Base-by-base conservation (phyloP, 2,113 vertebrate species). In the Pipa parva region DNA sequence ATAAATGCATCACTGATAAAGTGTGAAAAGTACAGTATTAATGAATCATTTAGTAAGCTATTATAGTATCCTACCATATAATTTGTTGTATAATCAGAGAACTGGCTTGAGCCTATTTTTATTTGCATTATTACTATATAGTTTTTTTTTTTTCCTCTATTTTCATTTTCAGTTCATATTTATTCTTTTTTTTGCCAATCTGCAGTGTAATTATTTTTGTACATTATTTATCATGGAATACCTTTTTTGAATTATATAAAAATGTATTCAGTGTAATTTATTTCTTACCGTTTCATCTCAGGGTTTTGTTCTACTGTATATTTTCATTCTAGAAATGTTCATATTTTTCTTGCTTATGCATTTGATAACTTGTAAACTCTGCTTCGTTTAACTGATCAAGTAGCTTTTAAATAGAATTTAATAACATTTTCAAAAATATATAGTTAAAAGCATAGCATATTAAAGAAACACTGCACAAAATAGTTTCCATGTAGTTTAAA, bases 331-430 rank as follows among this genome's bases (percentile, higher is more conserved):
- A 31, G 29, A 5, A 31, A 31, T n/a, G 39, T 15, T 18, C 17
- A n/a, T 42, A 42, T n/a, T 42, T 42, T n/a, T 42, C 39, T 42
- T n/a, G 39, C 39, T 42, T 42, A 42, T 42, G 17, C 39, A 42
- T 42, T 42, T 42, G 39, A 42, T 42, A 42, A 17, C 39, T 13
- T 18, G 39, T 42, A 42, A 42, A 13, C 39, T 42, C 39, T 18
- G 3, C 13, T 15, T 42, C 15, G 6, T 42, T 13, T 2, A 42
- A 42, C 15, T 42, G 3, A 15, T 42, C 33, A 9, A 36, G 10
- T 36, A 12, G 33, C 33, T 11, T 2, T 36, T 36, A 36, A 3
- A 36, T 36, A 36, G 10, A 36, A 36, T n/a, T n/a, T n/a, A n/a
- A n/a, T n/a, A n/a, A n/a, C n/a, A n/a, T n/a, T n/a, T n/a, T n/a